Conservation (phyloP, 2,888 invertebrate species). For the Dascillus cervinus region DNA sequence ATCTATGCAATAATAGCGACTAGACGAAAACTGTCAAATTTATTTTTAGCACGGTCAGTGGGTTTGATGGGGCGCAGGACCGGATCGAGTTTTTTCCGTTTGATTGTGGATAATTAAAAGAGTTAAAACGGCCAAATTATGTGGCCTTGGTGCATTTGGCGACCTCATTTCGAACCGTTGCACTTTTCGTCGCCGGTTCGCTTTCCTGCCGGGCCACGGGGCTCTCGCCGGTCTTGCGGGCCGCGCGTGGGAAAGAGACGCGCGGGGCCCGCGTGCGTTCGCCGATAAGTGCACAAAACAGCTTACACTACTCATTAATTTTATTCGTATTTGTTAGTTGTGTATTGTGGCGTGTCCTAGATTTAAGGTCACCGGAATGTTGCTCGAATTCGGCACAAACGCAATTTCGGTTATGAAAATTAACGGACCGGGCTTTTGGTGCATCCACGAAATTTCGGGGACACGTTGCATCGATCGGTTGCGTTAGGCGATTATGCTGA, state of each 20-base stretch:
- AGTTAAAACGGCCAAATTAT: slow-evolving; percentile 27
- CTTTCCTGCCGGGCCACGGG: neutral
- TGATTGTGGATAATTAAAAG: no score
- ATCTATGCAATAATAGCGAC: slow-evolving; percentile 42
- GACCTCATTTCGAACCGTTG: slow-evolving; percentile 42
- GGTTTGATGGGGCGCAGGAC: slow-evolving; percentile 4
- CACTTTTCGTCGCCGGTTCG: slow-evolving; percentile 31
- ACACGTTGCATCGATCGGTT: no score
- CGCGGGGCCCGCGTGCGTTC: slow-evolving; percentile 1
- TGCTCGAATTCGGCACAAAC: slow-evolving; percentile 24
- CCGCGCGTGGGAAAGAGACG: neutral
- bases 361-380: slow-evolving; percentile 27
- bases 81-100: slow-evolving; percentile 9
- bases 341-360: slow-evolving; percentile 22
- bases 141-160: slow-evolving; percentile 40
- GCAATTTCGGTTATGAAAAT: no score
- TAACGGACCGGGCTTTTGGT: no score
- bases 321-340: slow-evolving; percentile 24
- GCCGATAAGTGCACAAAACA: slow-evolving; percentile 12
- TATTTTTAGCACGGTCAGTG: slow-evolving; percentile 29
- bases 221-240: neutral
- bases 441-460: no score
- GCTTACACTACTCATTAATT: slow-evolving; percentile 21
- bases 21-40: slow-evolving; percentile 37
- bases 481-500: no score